phyloP scores from a whole-genome alignment of 2,797 vertebrate species.

The Podargus strigoides region DNA sequence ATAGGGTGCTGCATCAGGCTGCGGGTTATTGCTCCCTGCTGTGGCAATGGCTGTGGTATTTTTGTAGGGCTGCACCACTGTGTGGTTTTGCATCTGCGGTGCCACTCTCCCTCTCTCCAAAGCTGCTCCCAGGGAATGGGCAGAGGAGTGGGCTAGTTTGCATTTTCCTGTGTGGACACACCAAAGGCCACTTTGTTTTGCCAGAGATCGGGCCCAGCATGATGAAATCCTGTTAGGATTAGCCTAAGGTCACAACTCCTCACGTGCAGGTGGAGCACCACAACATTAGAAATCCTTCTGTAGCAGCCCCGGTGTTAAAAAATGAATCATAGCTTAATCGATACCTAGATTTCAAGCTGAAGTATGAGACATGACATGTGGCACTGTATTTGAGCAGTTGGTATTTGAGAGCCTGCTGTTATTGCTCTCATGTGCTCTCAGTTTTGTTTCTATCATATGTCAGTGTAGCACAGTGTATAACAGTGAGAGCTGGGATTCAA shows the following conservation, averaged over 20 bases:
- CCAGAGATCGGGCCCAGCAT: not conserved
- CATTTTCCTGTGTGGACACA: not conserved
- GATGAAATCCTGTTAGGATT: not conserved
- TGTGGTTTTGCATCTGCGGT: not conserved
- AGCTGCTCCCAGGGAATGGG: not conserved
- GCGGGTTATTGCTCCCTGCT: rapidly evolving
- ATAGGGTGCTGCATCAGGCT: not conserved
- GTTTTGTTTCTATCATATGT: not conserved
- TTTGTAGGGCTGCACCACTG: not conserved
- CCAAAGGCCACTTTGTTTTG: not conserved
- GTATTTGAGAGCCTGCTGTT: constrained; percentile 23
- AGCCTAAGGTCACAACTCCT: not conserved
- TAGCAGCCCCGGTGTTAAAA: not conserved
- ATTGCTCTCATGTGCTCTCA: not conserved
- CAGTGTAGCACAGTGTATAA: not conserved
- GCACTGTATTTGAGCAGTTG: not conserved
- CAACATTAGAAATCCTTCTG: not conserved
- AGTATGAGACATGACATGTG: not conserved
- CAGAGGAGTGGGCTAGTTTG: not conserved
- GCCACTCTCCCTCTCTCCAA: not conserved
- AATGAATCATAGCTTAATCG: not conserved
- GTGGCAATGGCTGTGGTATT: not conserved
- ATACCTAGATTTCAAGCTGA: not conserved
- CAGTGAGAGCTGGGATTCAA: not conserved
- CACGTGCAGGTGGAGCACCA: not conserved